A percentile compares a stretch with the other conserved stretches of the same genome.
These are phyloP conservation scores for Phyllotreta striolata DNA, from an alignment of 2,888 invertebrate species.

Conservation along the genomic window DNA sequence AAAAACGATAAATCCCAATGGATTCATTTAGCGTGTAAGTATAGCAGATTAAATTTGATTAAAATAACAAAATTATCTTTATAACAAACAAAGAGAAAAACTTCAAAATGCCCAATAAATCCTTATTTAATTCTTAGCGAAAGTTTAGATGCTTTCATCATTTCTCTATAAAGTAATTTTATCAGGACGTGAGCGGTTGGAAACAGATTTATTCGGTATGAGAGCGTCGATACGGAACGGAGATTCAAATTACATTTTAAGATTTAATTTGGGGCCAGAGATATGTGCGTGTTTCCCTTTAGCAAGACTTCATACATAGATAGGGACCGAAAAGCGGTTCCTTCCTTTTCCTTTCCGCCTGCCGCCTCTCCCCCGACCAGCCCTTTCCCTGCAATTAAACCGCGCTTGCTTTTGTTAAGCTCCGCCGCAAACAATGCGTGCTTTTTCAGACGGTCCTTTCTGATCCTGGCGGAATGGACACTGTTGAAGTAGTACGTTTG, in stretches of 20 bases:
- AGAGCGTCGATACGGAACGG: slow-evolving; percentile 6
- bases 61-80: no score
- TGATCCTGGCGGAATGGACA: slow-evolving; percentile 56
- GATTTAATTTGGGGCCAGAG: slow-evolving; percentile 61
- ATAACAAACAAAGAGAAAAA: no score
- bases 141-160: neutral
- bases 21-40: no score
- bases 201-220: neutral
- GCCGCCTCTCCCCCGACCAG: slow-evolving; percentile 9
- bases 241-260: slow-evolving; percentile 60
- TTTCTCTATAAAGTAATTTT: slow-evolving; percentile 2
- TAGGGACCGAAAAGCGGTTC: slow-evolving; percentile 41
- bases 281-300: slow-evolving; percentile 55
- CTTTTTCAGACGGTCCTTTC: slow-evolving; percentile 53
- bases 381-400: slow-evolving; percentile 55
- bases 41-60: no score
- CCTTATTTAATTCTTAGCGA: no score
- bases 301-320: slow-evolving; percentile 31
- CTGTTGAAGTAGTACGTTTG: slow-evolving; percentile 50
- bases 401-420: slow-evolving; percentile 57
- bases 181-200: neutral
- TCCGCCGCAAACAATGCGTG: slow-evolving; percentile 58
- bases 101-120: no score
- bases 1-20: no score
- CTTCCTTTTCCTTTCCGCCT: slow-evolving; percentile 40